These are phyloP conservation scores for Eupsittula cactorum DNA, from an alignment of 2,113 vertebrate species.

Conservation along the genomic window DNA sequence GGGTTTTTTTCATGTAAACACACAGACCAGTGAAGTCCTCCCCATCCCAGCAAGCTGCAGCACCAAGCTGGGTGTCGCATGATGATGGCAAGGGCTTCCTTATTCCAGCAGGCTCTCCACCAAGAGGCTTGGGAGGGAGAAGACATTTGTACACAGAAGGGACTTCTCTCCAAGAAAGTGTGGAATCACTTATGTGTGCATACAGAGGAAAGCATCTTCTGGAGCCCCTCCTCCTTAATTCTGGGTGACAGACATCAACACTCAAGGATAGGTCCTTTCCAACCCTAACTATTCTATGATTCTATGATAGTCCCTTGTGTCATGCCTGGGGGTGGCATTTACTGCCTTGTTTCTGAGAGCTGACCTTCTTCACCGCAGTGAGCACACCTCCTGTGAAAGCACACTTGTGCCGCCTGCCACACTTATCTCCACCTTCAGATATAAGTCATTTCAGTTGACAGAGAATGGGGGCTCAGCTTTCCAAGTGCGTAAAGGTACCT, in stretches of 20 bases:
- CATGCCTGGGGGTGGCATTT: background rate
- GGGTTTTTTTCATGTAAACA: background rate
- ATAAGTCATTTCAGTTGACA: background rate
- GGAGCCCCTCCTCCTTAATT: background rate
- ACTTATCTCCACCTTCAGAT: background rate
- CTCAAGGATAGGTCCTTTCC: too few relatives aligned
- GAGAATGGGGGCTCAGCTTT: rapidly evolving
- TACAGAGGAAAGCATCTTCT: background rate
- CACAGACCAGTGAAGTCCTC: background rate
- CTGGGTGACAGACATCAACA: background rate
- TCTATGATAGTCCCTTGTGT: background rate
- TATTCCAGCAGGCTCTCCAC: background rate
- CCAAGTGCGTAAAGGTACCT: background rate
- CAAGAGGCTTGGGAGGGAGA: background rate
- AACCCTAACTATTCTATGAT: too few relatives aligned
- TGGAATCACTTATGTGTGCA: too few relatives aligned
- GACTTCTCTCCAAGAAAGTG: background rate
- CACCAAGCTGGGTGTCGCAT: background rate
- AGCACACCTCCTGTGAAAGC: background rate
- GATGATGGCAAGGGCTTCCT: background rate
- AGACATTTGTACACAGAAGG: background rate
- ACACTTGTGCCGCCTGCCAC: rapidly evolving
- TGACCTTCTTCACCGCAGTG: background rate
- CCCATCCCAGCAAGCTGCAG: rapidly evolving
- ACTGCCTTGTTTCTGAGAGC: background rate